Evolutionary conservation across 2,113 vertebrate genomes (phyloP).

Genomic region (Cololabis saira): DNA sequence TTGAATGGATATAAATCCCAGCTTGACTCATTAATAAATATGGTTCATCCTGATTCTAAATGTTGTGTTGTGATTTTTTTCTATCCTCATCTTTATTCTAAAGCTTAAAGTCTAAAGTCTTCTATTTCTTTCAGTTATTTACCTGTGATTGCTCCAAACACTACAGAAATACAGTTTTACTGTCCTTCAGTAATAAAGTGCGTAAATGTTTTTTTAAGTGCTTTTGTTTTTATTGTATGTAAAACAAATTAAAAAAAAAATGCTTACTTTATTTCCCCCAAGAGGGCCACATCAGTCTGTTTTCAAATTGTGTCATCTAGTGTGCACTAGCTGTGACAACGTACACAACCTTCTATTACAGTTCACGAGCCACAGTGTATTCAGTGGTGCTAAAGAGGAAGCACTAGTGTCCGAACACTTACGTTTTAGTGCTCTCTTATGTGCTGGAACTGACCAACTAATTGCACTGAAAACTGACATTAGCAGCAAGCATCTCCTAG

Average conservation of each 20-base stretch:
- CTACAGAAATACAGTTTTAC: not conserved
- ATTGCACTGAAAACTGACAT: not conserved
- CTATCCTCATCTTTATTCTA: too few relatives aligned
- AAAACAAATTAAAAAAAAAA: slow-evolving; percentile 8
- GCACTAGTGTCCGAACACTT: slow-evolving; percentile 11
- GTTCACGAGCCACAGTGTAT: not conserved
- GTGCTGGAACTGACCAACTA: not conserved
- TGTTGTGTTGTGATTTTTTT: too few relatives aligned
- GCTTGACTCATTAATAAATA: too few relatives aligned
- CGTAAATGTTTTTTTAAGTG: not conserved
- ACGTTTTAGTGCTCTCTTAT: slow-evolving; percentile 5
- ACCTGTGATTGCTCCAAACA: not conserved
- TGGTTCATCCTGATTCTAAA: too few relatives aligned
- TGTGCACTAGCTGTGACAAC: slow-evolving; percentile 17
- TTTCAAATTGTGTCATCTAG: slow-evolving; percentile 21
- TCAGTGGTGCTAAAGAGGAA: not conserved
- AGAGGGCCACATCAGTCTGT: slow-evolving; percentile 3
- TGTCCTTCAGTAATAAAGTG: not conserved
- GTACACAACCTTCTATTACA: slow-evolving; percentile 14
- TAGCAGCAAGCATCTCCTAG: not conserved
- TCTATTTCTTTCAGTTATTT: too few relatives aligned
- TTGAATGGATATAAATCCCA: too few relatives aligned
- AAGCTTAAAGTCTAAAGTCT: too few relatives aligned
- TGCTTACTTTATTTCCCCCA: not conserved
- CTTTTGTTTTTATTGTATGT: not conserved